Percentiles rank a stretch among this genome's conserved stretches.
phyloP scores from a whole-genome alignment of 2,113 vertebrate species.

The Otocyon megalotis region DNA sequence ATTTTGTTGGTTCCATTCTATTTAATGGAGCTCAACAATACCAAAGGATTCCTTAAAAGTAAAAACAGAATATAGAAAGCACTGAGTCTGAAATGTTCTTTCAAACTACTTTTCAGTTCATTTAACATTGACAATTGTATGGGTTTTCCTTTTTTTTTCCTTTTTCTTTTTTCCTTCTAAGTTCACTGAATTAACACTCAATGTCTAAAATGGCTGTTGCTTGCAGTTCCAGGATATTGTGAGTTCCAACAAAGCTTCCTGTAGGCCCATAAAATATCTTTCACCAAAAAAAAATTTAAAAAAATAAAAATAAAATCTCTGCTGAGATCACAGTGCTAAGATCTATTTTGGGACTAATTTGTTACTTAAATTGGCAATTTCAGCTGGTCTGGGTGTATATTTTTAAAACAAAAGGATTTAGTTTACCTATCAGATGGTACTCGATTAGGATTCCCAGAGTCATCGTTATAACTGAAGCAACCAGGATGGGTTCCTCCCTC shows the following conservation, averaged over 20 bases:
- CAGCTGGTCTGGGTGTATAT: neutral
- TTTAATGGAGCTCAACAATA: constrained; percentile 23
- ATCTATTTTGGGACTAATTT: constrained; percentile 59
- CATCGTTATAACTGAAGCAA: constrained; percentile 21
- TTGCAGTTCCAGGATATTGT: constrained; percentile 73
- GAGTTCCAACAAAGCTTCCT: constrained; percentile 65
- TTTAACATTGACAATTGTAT: constrained; percentile 74
- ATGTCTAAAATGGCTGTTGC: constrained; percentile 79
- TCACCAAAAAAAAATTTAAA: constrained; percentile 71
- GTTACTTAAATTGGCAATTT: constrained; percentile 51
- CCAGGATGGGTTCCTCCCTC: constrained; percentile 15
- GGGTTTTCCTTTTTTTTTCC: neutral
- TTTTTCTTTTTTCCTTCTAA: neutral
- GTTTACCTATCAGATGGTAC: constrained; percentile 56
- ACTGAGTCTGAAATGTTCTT: constrained; percentile 64
- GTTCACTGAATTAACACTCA: constrained; percentile 63
- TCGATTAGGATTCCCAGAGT: constrained; percentile 63
- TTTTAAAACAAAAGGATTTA: constrained; percentile 72
- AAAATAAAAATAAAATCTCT: constrained; percentile 60
- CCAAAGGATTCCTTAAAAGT: constrained; percentile 65
- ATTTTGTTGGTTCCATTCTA: neutral
- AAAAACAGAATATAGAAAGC: constrained; percentile 55
- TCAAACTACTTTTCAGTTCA: constrained; percentile 75
- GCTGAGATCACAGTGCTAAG: constrained; percentile 60
- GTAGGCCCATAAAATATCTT: constrained; percentile 55